Base-by-base conservation (phyloP, 2,797 vertebrate species). In the Melanotaenia pygmaea region DNA sequence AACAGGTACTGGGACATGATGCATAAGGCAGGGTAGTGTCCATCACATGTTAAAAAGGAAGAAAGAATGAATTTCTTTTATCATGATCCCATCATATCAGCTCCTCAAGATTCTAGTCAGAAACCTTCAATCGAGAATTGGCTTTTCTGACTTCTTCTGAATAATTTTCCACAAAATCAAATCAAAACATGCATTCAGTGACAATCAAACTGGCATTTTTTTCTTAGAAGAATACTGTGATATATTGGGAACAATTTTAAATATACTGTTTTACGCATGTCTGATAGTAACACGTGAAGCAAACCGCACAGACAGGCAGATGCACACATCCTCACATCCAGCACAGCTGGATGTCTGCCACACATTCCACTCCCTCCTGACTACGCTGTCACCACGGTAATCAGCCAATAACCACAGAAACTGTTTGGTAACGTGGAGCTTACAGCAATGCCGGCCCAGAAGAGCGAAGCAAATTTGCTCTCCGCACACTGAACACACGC, bases 321-420 rank as follows among this genome's bases (percentile, higher is more conserved):
- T 77, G 67, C 72, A 70, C 64, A 75, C 58, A 67, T 26, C 54
- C 66, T 72, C 62, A 59, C 61, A 67, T 50, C 68, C 54, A 57
- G 67, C 80, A 77, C 85, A 82, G 76, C 81, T 91, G 88, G 90
- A 90, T 87, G 79, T 87, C 86, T 80, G 89, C 91, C 92, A 89
- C 86, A 78, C 90, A 94, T 92, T 93, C 91, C 90, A 7, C 83
- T 90, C 86, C 82, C 76, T 88, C 91, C 76, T 89, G 89, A 92
- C 92, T 78, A 93, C 92, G 79, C 83, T 77, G 90, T 94, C 92
- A 87, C 91, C 90, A 93, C 78, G 86, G 92, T 80, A 90, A 91
- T 93, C 89, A 85, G 83, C 91, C 90, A 82, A 90, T 91, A 92
- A 91, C 92, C 91, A 90, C 90, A 89, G 90, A 91, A 90, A 93